A percentile compares a stretch with the other conserved stretches of the same genome.
Evolutionary conservation across 2,888 invertebrate genomes (phyloP).

Genomic region (Elegia similella): DNA sequence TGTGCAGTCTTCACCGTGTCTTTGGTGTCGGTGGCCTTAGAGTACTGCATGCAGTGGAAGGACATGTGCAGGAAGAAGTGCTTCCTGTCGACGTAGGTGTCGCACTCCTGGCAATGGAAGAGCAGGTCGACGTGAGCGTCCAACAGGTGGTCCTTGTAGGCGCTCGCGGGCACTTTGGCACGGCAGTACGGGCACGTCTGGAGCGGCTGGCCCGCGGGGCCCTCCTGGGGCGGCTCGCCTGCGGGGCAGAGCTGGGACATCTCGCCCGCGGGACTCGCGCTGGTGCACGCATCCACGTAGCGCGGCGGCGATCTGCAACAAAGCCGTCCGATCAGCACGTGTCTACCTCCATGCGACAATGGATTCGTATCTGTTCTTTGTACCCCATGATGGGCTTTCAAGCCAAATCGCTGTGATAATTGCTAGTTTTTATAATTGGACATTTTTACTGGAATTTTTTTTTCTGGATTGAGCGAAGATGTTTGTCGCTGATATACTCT

Average conservation of each 20-base stretch:
- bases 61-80: conserved; percentile 63
- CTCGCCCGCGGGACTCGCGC: conserved; percentile 5
- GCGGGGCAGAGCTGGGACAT: conserved; percentile 32
- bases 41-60: conserved; percentile 47
- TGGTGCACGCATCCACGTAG: not conserved
- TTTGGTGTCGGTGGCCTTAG: conserved; percentile 10
- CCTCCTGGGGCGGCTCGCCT: too few species aligned
- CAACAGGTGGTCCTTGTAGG: conserved; percentile 47
- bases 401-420: too few species aligned
- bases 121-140: conserved; percentile 48
- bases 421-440: too few species aligned
- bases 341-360: too few species aligned
- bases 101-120: conserved; percentile 68
- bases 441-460: too few species aligned
- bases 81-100: conserved; percentile 49
- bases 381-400: too few species aligned
- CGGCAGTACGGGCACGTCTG: conserved; percentile 43
- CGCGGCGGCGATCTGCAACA: conserved; percentile 46
- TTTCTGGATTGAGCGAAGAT: too few species aligned
- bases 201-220: conserved; percentile 14
- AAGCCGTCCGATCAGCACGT: conserved; percentile 23
- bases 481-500: too few species aligned
- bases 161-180: conserved; percentile 21
- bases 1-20: not conserved
- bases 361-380: too few species aligned